Percentiles rank a stretch among this genome's conserved stretches.
phyloP scores from a whole-genome alignment of 2,797 vertebrate species.

The Leptatherina wallacei region DNA sequence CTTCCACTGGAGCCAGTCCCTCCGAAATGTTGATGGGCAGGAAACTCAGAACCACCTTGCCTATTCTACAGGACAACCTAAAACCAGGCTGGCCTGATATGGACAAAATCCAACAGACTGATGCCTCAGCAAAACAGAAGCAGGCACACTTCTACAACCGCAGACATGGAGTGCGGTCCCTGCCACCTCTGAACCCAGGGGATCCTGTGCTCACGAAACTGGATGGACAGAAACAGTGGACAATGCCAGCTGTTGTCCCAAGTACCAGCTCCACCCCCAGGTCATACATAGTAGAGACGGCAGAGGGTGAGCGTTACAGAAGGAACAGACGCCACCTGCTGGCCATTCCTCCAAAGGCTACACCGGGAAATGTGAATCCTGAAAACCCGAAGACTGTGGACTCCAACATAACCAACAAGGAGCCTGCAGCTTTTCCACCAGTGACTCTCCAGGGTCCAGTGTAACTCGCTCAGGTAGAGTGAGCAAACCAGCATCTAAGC shows the following conservation, averaged over 20 bases:
- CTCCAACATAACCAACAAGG: too few relatives aligned
- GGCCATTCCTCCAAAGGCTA: background rate
- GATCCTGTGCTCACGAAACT: background rate
- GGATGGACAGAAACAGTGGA: constrained; percentile 3
- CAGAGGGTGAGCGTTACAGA: background rate
- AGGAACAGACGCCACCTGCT: background rate
- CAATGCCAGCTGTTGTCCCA: background rate
- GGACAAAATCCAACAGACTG: background rate
- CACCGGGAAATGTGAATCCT: too few relatives aligned
- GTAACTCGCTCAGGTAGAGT: too few relatives aligned
- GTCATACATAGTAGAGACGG: background rate
- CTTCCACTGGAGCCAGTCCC: background rate
- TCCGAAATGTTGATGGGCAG: background rate
- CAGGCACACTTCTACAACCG: background rate
- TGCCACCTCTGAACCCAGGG: background rate
- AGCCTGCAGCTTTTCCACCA: too few relatives aligned
- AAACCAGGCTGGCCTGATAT: background rate
- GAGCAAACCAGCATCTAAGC: too few relatives aligned
- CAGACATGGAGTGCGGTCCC: background rate
- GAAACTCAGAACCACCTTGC: background rate
- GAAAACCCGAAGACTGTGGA: too few relatives aligned
- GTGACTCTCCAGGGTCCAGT: too few relatives aligned
- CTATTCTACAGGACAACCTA: background rate
- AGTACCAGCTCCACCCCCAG: background rate
- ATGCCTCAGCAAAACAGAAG: background rate